Conservation (phyloP, 1,140 invertebrate genomes). For the Pemphigus obesinymphae region DNA sequence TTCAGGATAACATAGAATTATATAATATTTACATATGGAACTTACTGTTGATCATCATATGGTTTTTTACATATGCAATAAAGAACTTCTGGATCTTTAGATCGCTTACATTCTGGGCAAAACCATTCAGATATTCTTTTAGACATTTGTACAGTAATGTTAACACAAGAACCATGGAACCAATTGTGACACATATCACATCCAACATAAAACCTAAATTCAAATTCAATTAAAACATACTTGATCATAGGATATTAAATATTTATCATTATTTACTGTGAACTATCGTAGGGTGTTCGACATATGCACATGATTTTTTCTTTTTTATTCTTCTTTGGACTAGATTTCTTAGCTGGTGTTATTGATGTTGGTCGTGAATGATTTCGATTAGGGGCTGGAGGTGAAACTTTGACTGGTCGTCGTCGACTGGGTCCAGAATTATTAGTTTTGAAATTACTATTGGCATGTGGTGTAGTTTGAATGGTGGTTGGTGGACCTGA, state of each 20-base stretch:
- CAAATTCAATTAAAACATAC: slow-evolving; percentile 37
- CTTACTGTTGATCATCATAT: slow-evolving; percentile 95
- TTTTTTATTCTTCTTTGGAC: slow-evolving; percentile 55
- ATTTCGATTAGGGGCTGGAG: slow-evolving; percentile 49
- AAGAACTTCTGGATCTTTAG: slow-evolving; percentile 81
- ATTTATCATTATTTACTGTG: slow-evolving; percentile 60
- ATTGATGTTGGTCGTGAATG: slow-evolving; percentile 43
- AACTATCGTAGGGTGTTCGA: slow-evolving; percentile 89
- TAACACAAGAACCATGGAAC: slow-evolving; percentile 97
- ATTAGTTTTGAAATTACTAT: slow-evolving; percentile 36
- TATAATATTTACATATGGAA: slow-evolving; percentile 45
- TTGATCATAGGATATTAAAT: background rate
- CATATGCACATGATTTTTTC: slow-evolving; percentile 91
- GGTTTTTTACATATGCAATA: slow-evolving; percentile 94
- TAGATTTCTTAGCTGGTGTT: slow-evolving; percentile 42
- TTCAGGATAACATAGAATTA: background rate
- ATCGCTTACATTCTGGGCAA: slow-evolving; percentile 79
- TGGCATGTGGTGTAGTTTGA: slow-evolving; percentile 45
- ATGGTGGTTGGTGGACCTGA: slow-evolving; percentile 54
- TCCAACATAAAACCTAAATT: slow-evolving; percentile 86
- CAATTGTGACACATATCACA: slow-evolving; percentile 97
- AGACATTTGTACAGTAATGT: slow-evolving; percentile 87
- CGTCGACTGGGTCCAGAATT: slow-evolving; percentile 25
- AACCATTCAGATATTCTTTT: slow-evolving; percentile 85
- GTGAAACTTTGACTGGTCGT: slow-evolving; percentile 40